Conservation (phyloP, 2,113 vertebrate species). For the Aspiorhynchus laticeps region DNA sequence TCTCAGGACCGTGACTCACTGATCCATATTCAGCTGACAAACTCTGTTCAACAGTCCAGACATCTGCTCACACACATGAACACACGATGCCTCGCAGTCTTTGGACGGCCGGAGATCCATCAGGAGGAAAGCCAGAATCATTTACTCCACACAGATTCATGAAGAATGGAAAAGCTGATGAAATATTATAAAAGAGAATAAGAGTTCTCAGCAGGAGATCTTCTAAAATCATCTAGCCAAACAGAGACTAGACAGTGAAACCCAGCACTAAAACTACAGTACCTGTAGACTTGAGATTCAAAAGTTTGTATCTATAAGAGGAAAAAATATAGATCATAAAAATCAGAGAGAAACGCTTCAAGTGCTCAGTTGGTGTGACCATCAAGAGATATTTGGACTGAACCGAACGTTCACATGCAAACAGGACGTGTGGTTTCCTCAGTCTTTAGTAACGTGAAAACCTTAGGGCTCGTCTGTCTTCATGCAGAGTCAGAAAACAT, state of each 20-base stretch:
- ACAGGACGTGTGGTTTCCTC: neutral
- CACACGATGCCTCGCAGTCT: neutral
- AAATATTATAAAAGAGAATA: neutral
- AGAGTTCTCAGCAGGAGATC: neutral
- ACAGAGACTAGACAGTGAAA: neutral
- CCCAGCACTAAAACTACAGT: conserved; percentile 15
- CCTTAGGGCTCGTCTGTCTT: neutral
- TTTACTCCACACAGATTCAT: neutral
- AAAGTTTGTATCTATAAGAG: neutral
- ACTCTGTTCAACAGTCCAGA: neutral
- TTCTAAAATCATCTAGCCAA: neutral
- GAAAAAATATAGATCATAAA: neutral
- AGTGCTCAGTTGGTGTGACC: conserved; percentile 8
- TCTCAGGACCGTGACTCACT: neutral
- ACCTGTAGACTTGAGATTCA: neutral
- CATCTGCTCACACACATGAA: neutral
- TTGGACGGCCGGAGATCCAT: neutral
- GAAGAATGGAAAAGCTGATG: neutral
- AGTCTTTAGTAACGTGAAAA: neutral
- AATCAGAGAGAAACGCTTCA: neutral
- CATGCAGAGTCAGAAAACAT: conserved; percentile 15
- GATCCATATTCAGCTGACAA: neutral
- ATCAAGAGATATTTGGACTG: neutral
- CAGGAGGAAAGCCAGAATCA: neutral
- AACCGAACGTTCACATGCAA: conserved; percentile 12